phyloP scores from a whole-genome alignment of 2,113 vertebrate genomes.

The Bucco capensis region DNA sequence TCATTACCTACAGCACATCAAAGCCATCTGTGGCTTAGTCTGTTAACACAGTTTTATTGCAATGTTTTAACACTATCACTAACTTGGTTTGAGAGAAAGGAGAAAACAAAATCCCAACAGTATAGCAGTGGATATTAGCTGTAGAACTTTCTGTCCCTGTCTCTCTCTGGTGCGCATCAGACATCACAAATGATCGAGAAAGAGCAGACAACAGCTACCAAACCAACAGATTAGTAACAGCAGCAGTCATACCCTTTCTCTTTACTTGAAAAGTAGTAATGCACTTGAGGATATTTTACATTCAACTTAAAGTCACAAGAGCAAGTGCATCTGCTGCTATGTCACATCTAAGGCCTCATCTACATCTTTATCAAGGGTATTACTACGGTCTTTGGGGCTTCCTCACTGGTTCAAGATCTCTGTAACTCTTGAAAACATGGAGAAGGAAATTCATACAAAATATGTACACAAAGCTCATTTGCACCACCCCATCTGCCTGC shows the following conservation, averaged over 20 bases:
- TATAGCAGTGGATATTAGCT: neutral
- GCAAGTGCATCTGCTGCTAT: neutral
- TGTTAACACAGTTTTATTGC: neutral
- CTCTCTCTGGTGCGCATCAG: neutral
- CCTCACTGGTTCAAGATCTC: neutral
- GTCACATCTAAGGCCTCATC: neutral
- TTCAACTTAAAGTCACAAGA: neutral
- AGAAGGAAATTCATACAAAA: neutral
- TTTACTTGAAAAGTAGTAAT: neutral
- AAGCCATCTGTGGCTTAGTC: neutral
- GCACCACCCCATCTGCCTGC: rapidly evolving
- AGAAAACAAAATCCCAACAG: neutral
- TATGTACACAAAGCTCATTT: neutral
- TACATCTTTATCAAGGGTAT: neutral
- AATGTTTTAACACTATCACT: neutral
- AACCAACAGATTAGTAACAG: neutral
- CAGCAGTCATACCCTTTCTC: neutral
- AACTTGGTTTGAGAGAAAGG: neutral
- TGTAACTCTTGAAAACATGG: neutral
- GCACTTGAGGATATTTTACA: neutral
- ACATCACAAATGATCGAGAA: neutral
- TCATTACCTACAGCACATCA: neutral
- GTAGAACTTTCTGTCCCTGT: neutral
- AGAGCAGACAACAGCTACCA: neutral
- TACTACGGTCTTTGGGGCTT: neutral